phyloP scores from a whole-genome alignment of 1,140 invertebrate genomes.

The Arion vulgaris region DNA sequence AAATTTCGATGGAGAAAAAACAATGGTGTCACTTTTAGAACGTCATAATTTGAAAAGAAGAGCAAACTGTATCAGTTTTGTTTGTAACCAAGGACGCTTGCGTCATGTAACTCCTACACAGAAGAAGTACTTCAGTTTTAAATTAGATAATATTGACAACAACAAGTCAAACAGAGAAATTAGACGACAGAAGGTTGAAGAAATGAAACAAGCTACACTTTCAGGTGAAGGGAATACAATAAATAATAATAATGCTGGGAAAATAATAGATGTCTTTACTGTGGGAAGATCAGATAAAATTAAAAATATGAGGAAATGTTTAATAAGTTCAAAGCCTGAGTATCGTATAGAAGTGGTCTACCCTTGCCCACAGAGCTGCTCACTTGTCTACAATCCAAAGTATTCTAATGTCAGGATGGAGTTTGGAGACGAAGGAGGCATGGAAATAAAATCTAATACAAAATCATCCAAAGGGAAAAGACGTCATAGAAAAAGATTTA shows the following conservation, averaged over 20 bases:
- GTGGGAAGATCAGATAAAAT: not conserved
- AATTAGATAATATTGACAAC: constrained; percentile 3
- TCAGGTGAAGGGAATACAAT: not conserved
- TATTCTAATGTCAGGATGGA: constrained; percentile 32
- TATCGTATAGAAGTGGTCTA: constrained; percentile 36
- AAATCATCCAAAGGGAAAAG: not conserved
- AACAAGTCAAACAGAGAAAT: not conserved
- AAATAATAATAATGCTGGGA: not conserved
- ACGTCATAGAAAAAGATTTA: constrained; percentile 2
- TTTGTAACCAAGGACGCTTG: constrained; percentile 33
- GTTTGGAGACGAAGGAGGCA: constrained; percentile 3
- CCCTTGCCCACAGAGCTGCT: constrained; percentile 39
- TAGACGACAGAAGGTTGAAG: not conserved
- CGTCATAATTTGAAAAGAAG: constrained; percentile 47
- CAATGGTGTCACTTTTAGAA: constrained; percentile 43
- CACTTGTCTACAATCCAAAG: constrained; percentile 41
- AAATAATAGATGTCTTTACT: constrained; percentile 21
- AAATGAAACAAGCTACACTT: not conserved
- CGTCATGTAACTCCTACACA: constrained; percentile 1
- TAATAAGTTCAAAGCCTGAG: not conserved
- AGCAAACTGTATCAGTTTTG: constrained; percentile 46
- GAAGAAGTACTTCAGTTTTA: constrained; percentile 37
- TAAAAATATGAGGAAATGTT: not conserved
- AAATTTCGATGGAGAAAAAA: constrained; percentile 1
- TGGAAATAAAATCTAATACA: constrained; percentile 19